These are phyloP conservation scores for Plectropomus leopardus DNA, from an alignment of 2,113 vertebrate genomes.

Conservation along the genomic window DNA sequence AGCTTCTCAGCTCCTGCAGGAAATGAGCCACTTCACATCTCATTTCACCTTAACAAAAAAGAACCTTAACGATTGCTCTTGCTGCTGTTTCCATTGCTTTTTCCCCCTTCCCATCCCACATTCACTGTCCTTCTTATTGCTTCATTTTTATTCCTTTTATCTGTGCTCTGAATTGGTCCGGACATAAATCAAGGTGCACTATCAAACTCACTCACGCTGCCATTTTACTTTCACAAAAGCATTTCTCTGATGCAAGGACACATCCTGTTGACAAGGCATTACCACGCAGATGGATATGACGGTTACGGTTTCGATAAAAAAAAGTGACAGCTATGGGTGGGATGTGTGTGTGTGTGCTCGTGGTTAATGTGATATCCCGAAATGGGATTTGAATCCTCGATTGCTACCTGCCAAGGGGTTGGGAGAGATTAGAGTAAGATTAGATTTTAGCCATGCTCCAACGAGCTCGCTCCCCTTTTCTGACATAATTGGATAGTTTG, in stretches of 20 bases:
- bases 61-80: not conserved
- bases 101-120: not conserved
- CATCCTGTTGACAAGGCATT: slow-evolving; percentile 55
- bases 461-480: slow-evolving; percentile 21
- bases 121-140: slow-evolving; percentile 11
- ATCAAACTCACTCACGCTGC: not conserved
- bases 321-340: slow-evolving; percentile 8
- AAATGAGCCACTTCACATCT: not conserved
- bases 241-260: slow-evolving; percentile 58
- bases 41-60: slow-evolving; percentile 15
- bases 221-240: slow-evolving; percentile 25
- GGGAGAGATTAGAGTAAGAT: slow-evolving; percentile 55
- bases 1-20: not conserved
- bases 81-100: not conserved
- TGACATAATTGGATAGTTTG: slow-evolving; percentile 66
- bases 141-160: slow-evolving; percentile 56
- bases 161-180: slow-evolving; percentile 17
- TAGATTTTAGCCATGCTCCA: slow-evolving; percentile 56
- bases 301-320: slow-evolving; percentile 7
- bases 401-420: slow-evolving; percentile 54
- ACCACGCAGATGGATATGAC: slow-evolving; percentile 29
- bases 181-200: slow-evolving; percentile 36
- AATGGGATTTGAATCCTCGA: slow-evolving; percentile 57
- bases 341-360: slow-evolving; percentile 9
- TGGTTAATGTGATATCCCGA: slow-evolving; percentile 45